Base-by-base conservation (phyloP, 2,797 vertebrate genomes). In the Lutra lutra region DNA sequence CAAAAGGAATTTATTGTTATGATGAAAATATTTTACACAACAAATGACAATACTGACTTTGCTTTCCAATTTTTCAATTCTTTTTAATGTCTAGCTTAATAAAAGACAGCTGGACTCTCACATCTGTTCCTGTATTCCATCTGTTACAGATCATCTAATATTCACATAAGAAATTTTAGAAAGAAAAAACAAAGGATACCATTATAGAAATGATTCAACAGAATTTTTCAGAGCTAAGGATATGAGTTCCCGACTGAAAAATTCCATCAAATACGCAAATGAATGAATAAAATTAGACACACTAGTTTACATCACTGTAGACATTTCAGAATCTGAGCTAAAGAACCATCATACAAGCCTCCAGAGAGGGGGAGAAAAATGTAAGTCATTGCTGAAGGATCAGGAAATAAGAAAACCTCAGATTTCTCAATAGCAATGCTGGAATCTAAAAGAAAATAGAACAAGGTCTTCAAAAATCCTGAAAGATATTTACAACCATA, bases 391-490 rank as follows among this genome's bases (percentile, higher is more conserved):
- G 8, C 23, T 2, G 88, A 94, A 83, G n/a, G 23, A 91, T 43
- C 1, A 70, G 5, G 25, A 70, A 86, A 43, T 43, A 86, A 60
- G 91, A 82, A 94, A 92, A 73, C 4, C 77, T 86, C 54, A 43
- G 4, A 73, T 43, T 91, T 93, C 78, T 56, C 46, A 54, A 79
- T 2, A 82, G 40, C 27, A 96, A 58, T 91, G 73, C 35, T 86
- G 48, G 2, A 96, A 80, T 75, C 54, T 83, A n/a, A 83, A 91
- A 96, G 46, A 70, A 92, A 93, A 90, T 23, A 29, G 5, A 87
- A 68, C 17, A 73, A 58, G 29, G 40, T 23, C 54, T 91, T 89
- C 48, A 73, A 91, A 91, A 92, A 89, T 87, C 32, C 68, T 78
- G 14, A 51, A 82, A 38, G n/a, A 64, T 51, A 89, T 77, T 82